Conservation (phyloP, 2,113 vertebrate genomes). For the Plecturocebus donacophilus region DNA sequence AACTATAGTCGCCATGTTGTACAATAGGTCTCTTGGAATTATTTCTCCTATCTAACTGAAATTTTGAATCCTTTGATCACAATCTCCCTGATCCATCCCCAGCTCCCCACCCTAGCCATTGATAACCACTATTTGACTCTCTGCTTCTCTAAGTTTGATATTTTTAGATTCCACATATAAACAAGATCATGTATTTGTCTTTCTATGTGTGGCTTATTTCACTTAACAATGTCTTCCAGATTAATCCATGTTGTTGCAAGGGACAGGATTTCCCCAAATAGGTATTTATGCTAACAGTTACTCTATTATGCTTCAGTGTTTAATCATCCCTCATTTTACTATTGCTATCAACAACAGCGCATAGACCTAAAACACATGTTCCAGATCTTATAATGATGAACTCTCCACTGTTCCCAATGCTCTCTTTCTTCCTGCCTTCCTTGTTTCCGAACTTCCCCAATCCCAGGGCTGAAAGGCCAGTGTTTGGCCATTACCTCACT, state of each 20-base stretch:
- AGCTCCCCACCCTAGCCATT: not conserved
- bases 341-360: not conserved
- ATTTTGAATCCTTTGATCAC: not conserved
- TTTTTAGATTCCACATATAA: not conserved
- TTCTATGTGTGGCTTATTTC: not conserved
- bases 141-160: not conserved
- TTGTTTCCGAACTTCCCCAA: not conserved
- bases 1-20: not conserved
- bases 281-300: not conserved
- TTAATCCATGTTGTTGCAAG: not conserved
- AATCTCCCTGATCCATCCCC: not conserved
- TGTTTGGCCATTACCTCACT: not conserved
- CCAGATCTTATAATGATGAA: not conserved
- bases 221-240: not conserved
- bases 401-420: not conserved
- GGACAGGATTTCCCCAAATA: not conserved
- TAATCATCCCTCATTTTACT: not conserved
- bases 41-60: not conserved
- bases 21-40: not conserved
- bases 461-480: not conserved
- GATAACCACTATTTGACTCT: not conserved
- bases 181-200: not conserved
- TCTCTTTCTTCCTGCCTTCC: not conserved
- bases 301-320: not conserved
- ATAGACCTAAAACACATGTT: not conserved